Base-by-base conservation (phyloP, 2,113 vertebrate species). In the Lasiurus borealis region DNA sequence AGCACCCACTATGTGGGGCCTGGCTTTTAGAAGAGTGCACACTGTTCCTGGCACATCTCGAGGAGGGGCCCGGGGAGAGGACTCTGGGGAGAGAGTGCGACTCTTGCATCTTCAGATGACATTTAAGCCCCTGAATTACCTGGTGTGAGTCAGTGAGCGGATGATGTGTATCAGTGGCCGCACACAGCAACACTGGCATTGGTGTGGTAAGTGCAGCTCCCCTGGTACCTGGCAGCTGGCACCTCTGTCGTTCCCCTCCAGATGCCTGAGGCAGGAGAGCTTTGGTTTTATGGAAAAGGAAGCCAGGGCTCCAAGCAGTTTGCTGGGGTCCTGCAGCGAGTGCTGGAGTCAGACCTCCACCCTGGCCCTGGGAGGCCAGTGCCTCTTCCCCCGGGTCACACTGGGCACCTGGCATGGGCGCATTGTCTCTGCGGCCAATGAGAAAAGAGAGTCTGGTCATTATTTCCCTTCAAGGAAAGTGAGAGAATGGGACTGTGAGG, bases 131-230 rank as follows among this genome's bases (percentile, higher is more conserved):
- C 85, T 44, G 9, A 34, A 46, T 68, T 23, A 48, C 68, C 36
- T 40, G 54, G 4, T 46, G 3, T 13, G 0, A 36, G 16, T 36
- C 34, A 1, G 52, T 13, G 27, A 81, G 54, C 25, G 2, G 66
- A 19, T 16, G 4, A 25, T 21, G 14, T 40, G 40, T 40, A 5
- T 40, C 40, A 40, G 3, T 64, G 62, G 13, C 57, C n/a, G 9
- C 3, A 31, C 0, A 31, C 76, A 14, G 1, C 46, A 6, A 13
- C 1, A 15, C 48, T 36, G 13, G 44, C n/a, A 0, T 34, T 48
- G 44, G 19, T 21, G n/a, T 54, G 16, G 27, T 29, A 9, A 15
- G 8, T 19, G 11, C 1, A 48, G 40, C 76, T 54, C 31, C 31
- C 25, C 36, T 8, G 31, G 40, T 31, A 19, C 36, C 2, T 48